These are phyloP conservation scores for Myrmecophaga tridactyla DNA, from an alignment of 2,113 vertebrate species.

Conservation along the genomic window DNA sequence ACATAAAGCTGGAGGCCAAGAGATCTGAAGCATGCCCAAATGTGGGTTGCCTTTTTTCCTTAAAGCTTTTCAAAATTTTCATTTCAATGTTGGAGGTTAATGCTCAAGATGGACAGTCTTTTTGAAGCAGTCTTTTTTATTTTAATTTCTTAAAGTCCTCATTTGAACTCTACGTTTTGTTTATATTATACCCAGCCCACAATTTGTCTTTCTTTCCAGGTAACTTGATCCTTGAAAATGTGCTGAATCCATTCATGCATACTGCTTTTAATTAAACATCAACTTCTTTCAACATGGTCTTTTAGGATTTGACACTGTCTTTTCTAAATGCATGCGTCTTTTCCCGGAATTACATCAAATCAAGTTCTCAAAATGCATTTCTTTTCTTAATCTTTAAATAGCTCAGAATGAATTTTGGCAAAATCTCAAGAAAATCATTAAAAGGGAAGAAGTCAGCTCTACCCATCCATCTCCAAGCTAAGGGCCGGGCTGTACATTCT, in stretches of 20 bases:
- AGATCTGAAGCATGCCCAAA: constrained; percentile 32
- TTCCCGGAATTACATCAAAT: constrained; percentile 65
- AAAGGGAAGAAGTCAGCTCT: constrained; percentile 32
- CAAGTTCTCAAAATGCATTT: constrained; percentile 55
- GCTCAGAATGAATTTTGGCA: constrained; percentile 66
- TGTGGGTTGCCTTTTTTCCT: not conserved
- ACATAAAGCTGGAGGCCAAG: constrained; percentile 44
- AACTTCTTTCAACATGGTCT: constrained; percentile 62
- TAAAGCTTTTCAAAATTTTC: constrained; percentile 63
- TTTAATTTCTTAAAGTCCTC: constrained; percentile 75
- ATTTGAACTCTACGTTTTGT: constrained; percentile 70
- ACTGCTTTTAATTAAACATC: constrained; percentile 78
- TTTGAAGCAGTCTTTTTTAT: constrained; percentile 75
- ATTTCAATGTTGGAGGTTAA: constrained; percentile 71
- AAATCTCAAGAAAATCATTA: constrained; percentile 52
- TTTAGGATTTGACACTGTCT: constrained; percentile 64
- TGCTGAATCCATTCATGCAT: constrained; percentile 55
- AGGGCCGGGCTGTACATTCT: not conserved
- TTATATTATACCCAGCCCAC: constrained; percentile 71
- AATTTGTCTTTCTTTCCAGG: constrained; percentile 71
- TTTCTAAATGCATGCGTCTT: constrained; percentile 44
- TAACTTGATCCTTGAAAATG: constrained; percentile 74
- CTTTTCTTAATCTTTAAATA: constrained; percentile 74
- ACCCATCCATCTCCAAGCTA: not conserved
- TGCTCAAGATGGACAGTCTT: constrained; percentile 69